A percentile compares a stretch with the other conserved stretches of the same genome.
These are phyloP conservation scores for Myxocyprinus asiaticus DNA, from an alignment of 2,113 vertebrate genomes.

Conservation along the genomic window DNA sequence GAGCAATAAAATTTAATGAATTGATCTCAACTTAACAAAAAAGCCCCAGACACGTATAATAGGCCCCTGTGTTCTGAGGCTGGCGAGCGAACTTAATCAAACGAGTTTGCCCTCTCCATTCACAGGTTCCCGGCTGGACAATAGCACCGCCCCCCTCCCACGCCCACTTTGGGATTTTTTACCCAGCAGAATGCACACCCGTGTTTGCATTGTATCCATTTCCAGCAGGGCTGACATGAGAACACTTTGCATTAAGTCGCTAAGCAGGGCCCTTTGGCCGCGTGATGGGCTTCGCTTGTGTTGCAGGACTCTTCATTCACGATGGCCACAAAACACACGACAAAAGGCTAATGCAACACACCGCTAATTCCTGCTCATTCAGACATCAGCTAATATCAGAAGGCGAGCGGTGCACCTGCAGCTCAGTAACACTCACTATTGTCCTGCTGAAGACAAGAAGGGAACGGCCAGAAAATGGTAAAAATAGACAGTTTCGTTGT, in stretches of 20 bases:
- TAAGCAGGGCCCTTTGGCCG: constrained; percentile 98
- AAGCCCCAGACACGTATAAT: constrained; percentile 89
- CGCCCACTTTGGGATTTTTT: constrained; percentile 77
- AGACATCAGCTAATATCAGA: constrained; percentile 92
- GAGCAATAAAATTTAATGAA: constrained; percentile 99
- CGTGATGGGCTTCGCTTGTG: constrained; percentile 97
- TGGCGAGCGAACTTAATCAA: constrained; percentile 98
- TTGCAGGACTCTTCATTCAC: constrained; percentile 98
- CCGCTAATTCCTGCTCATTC: constrained; percentile 95
- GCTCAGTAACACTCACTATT: constrained; percentile 96
- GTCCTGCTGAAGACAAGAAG: constrained; percentile 78
- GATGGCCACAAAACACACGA: constrained; percentile 98
- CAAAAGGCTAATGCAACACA: constrained; percentile 99
- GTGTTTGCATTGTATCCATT: constrained; percentile 99
- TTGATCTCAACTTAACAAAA: constrained; percentile 99
- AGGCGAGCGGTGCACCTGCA: constrained; percentile 99
- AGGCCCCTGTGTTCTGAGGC: constrained; percentile 91
- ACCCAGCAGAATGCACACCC: constrained; percentile 95
- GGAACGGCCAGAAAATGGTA: constrained; percentile 79
- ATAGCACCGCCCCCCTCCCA: constrained; percentile 79
- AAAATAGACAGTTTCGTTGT: constrained; percentile 90
- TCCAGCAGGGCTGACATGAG: constrained; percentile 99
- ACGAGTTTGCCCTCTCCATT: constrained; percentile 95
- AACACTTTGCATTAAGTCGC: constrained; percentile 98
- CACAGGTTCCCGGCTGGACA: constrained; percentile 84